Percentiles rank a stretch among this genome's conserved stretches.
Conservation (phyloP, 2,888 invertebrate genomes). For the Oxyteleia sp. region DNA sequence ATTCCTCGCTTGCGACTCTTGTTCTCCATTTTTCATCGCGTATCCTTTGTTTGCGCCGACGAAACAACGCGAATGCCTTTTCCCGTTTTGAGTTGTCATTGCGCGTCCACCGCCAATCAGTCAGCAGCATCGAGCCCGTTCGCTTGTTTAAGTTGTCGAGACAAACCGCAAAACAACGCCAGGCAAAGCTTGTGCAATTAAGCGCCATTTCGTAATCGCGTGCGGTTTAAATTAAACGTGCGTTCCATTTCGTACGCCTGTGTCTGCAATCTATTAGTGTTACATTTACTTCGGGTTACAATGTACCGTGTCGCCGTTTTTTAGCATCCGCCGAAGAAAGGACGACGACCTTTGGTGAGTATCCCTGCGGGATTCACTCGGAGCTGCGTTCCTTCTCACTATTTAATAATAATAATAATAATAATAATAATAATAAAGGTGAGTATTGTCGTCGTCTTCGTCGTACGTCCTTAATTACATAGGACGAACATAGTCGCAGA, state of each 20-base stretch:
- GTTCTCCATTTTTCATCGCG: slow-evolving; percentile 60
- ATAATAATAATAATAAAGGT: no score
- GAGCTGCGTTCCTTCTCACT: no score
- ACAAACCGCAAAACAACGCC: not conserved
- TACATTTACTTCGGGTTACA: slow-evolving; percentile 33
- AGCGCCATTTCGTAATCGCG: slow-evolving; percentile 41
- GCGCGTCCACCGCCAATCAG: not conserved
- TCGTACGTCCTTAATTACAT: no score
- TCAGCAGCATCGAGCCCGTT: not conserved
- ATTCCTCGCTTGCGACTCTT: slow-evolving; percentile 59
- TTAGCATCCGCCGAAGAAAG: slow-evolving; percentile 83
- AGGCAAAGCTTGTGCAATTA: slow-evolving; percentile 32
- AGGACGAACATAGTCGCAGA: no score
- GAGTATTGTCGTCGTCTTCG: no score
- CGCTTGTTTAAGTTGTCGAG: not conserved
- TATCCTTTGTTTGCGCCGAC: slow-evolving; percentile 38
- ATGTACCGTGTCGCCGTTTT: slow-evolving; percentile 84
- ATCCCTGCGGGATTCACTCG: no score
- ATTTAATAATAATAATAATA: no score
- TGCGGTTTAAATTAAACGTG: slow-evolving; percentile 30
- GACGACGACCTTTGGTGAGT: slow-evolving; percentile 82
- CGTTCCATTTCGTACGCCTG: slow-evolving; percentile 16
- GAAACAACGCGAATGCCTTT: slow-evolving; percentile 11
- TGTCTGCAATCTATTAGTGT: slow-evolving; percentile 11
- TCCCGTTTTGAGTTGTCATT: not conserved